Conservation (phyloP, 2,797 vertebrate genomes). For the Protonibea diacanthus region DNA sequence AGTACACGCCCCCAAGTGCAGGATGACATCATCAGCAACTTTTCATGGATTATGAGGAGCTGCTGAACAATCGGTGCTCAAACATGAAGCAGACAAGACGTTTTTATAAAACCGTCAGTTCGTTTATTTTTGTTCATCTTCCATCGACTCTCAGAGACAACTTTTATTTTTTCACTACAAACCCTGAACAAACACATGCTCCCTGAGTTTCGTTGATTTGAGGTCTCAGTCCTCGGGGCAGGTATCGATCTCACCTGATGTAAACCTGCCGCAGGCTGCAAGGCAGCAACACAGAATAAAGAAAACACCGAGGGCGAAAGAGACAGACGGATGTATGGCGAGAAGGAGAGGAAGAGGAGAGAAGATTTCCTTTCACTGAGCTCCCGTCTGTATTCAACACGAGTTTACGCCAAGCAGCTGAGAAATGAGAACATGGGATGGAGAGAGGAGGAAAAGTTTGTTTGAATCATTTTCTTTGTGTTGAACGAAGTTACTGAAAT, state of each 20-base stretch:
- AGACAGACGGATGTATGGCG: not conserved
- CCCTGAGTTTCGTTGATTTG: not conserved
- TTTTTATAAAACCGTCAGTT: not conserved
- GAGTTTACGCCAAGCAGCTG: not conserved
- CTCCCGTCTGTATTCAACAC: not conserved
- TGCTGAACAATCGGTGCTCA: too few relatives aligned
- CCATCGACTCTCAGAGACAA: not conserved
- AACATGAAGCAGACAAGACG: too few relatives aligned
- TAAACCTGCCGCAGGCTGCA: not conserved
- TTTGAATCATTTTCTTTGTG: too few relatives aligned
- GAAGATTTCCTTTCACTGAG: not conserved
- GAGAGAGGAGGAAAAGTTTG: too few relatives aligned
- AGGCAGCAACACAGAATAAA: not conserved
- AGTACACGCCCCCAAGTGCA: too few relatives aligned
- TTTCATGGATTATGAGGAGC: too few relatives aligned
- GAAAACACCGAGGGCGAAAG: not conserved
- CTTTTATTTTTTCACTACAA: not conserved
- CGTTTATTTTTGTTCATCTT: not conserved
- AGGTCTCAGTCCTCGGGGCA: not conserved
- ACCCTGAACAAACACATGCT: not conserved
- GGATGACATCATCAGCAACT: too few relatives aligned
- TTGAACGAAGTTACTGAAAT: too few relatives aligned
- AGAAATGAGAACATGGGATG: too few relatives aligned
- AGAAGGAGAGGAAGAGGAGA: not conserved
- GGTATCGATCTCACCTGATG: slow-evolving; percentile 14